A percentile compares a stretch with the other conserved stretches of the same genome.
Evolutionary conservation across 2,113 vertebrate species (phyloP).

Genomic region (Clarias gariepinus): DNA sequence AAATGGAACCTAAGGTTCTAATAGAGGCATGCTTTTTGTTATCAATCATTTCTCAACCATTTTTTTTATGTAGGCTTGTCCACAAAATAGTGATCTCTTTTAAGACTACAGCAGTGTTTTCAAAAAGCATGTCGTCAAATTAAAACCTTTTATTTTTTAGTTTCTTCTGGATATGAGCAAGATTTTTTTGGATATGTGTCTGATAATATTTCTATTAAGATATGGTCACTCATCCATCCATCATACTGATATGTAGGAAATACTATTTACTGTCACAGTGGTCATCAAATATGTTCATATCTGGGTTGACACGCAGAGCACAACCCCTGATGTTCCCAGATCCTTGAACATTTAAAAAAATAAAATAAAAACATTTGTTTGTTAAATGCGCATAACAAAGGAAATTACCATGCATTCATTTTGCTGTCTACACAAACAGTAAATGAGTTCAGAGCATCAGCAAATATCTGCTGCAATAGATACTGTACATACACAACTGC

Average conservation of each 20-base stretch:
- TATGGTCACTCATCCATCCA: background rate
- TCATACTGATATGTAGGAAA: background rate
- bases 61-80: background rate
- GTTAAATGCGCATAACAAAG: background rate
- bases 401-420: background rate
- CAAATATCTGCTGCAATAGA: constrained; percentile 10
- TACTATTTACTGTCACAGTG: background rate
- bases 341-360: background rate
- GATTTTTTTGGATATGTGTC: too few relatives aligned
- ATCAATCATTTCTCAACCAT: background rate
- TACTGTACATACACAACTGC: background rate
- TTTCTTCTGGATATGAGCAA: background rate
- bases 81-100: background rate
- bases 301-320: background rate
- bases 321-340: background rate
- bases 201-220: background rate
- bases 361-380: background rate
- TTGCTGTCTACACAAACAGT: background rate
- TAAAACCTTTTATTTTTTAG: background rate
- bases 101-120: background rate
- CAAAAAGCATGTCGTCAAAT: background rate
- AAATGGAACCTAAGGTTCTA: background rate
- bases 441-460: constrained; percentile 9
- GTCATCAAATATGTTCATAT: background rate
- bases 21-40: background rate